Base-by-base conservation (phyloP, 2,888 invertebrate species). In the Tipula confusa region DNA sequence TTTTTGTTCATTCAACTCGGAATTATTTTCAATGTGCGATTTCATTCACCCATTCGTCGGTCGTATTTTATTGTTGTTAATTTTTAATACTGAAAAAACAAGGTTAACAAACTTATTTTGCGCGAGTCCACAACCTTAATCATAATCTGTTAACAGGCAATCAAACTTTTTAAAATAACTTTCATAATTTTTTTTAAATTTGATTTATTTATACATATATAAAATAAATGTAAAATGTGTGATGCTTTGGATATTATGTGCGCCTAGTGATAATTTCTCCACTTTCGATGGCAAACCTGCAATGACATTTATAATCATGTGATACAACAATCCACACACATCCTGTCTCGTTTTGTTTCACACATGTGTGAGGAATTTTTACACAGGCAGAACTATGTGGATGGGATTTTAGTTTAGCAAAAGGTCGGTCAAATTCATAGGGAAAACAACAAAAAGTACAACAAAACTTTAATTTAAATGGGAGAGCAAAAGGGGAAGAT, bases 51-150 rank as follows among this genome's bases (percentile, higher is more conserved):
- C 29, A 29, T 80, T 64, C 64, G 64, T 64, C 64, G 7, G 31
- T 80, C 29, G 29, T 80, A 5, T 80, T n/a, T 29, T 29, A 29
- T 79, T n/a, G n/a, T n/a, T n/a, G n/a, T n/a, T n/a, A n/a, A n/a
- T n/a, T n/a, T n/a, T n/a, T n/a, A n/a, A 13, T 64, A 79, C 79
- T n/a, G 7, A 80, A 80, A 28, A 29, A 80, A n/a, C 29, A 6
- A 80, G 80, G 80, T 80, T 29, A 80, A 80, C 11, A 80, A 80
- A 80, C 80, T 80, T 64, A 31, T 31, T 80, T 31, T 80, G 80
- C 80, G 80, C 80, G 80, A 80, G 80, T 80, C 80, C 64, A 80
- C 80, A 80, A 80, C 80, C 80, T 80, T 80, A 80, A 80, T 80
- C 80, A 80, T 80, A 80, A 29, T 80, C 80, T 29, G 31, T 15